A percentile compares a stretch with the other conserved stretches of the same genome.
Evolutionary conservation across 2,113 vertebrate genomes (phyloP).

Genomic region (Caretta caretta): DNA sequence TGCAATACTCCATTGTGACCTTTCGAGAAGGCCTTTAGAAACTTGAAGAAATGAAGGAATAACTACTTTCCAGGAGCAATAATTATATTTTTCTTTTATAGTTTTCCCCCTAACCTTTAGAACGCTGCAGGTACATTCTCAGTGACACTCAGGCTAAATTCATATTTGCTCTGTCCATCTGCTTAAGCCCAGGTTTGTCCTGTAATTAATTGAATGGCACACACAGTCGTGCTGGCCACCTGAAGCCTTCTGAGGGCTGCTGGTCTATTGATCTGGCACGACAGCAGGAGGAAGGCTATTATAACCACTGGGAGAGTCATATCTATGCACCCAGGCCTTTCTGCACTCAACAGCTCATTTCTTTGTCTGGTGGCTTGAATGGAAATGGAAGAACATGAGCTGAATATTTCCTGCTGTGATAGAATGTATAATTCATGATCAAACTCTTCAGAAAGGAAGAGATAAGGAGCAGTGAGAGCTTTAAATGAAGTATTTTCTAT

Average conservation of each 20-base stretch:
- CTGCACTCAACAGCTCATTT: slow-evolving; percentile 43
- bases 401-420: slow-evolving; percentile 78
- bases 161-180: background rate
- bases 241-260: background rate
- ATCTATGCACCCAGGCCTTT: background rate
- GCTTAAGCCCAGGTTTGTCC: background rate
- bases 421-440: slow-evolving; percentile 80
- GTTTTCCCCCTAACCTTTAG: slow-evolving; percentile 8
- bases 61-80: background rate
- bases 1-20: background rate
- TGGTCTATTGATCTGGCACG: slow-evolving; percentile 7
- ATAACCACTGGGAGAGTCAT: background rate
- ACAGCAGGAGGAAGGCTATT: background rate
- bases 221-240: background rate
- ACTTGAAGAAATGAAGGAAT: background rate
- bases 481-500: slow-evolving; percentile 75
- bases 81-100: background rate
- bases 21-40: background rate
- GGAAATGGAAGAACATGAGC: slow-evolving; percentile 62
- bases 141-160: background rate
- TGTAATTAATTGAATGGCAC: slow-evolving; percentile 25
- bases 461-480: slow-evolving; percentile 68
- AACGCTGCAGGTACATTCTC: background rate
- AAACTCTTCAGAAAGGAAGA: slow-evolving; percentile 74
- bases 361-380: slow-evolving; percentile 61